A percentile compares a stretch with the other conserved stretches of the same genome.
phyloP scores from a whole-genome alignment of 1,140 invertebrate species.

The Eupristina koningsbergeri region DNA sequence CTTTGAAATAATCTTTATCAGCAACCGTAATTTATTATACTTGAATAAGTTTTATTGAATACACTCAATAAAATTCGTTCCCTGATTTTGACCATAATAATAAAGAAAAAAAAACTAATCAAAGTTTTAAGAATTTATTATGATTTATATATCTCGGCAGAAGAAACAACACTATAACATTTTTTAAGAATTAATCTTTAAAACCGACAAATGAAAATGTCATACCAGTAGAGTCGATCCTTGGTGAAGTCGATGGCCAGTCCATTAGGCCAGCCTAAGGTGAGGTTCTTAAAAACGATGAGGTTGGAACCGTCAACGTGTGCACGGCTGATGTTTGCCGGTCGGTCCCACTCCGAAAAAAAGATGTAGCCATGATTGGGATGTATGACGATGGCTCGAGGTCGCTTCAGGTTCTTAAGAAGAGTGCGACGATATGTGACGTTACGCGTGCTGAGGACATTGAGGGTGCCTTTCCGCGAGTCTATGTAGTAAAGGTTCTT shows the following conservation, averaged over 20 bases:
- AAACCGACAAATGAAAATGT: not conserved
- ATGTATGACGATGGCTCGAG: slow-evolving; percentile 95
- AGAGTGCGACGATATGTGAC: slow-evolving; percentile 88
- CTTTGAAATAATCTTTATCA: too few species aligned
- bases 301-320: slow-evolving; percentile 90
- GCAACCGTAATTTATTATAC: not conserved
- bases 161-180: too few species aligned
- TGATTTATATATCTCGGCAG: too few species aligned
- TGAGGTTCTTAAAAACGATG: slow-evolving; percentile 91
- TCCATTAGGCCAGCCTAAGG: slow-evolving; percentile 96
- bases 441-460: slow-evolving; percentile 91
- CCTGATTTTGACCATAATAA: too few species aligned
- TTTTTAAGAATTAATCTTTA: too few species aligned
- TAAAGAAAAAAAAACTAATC: too few species aligned
- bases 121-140: too few species aligned
- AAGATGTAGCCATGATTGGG: slow-evolving; percentile 95
- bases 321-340: slow-evolving; percentile 94
- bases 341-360: slow-evolving; percentile 96
- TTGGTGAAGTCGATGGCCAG: slow-evolving; percentile 91
- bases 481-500: slow-evolving; percentile 99
- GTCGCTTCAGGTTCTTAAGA: slow-evolving; percentile 90
- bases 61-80: too few species aligned
- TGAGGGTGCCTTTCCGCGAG: slow-evolving; percentile 94
- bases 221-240: slow-evolving; percentile 89
- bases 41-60: not conserved